phyloP scores from a whole-genome alignment of 2,888 invertebrate species.

The Drosophila dives region DNA sequence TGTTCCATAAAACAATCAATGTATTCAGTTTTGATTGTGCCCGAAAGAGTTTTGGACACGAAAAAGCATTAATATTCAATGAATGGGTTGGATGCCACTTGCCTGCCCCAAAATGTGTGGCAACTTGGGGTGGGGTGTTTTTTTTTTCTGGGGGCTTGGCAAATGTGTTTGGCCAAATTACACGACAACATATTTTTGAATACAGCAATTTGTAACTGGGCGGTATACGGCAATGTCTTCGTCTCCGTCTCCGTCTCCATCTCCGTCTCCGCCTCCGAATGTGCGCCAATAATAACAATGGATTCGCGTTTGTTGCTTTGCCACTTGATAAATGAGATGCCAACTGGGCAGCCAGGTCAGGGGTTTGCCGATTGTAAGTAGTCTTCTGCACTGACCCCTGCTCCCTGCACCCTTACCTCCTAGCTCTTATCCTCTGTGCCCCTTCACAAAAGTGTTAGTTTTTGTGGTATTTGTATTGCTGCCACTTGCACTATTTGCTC shows the following conservation, averaged over 20 bases:
- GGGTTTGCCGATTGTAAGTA: background rate
- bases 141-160: slow-evolving; percentile 31
- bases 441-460: slow-evolving; percentile 59
- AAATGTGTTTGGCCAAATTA: slow-evolving; percentile 61
- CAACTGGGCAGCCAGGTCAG: slow-evolving; percentile 28
- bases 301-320: slow-evolving; percentile 65
- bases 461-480: slow-evolving; percentile 45
- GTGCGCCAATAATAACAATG: slow-evolving; percentile 70
- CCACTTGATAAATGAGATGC: slow-evolving; percentile 73
- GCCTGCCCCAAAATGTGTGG: background rate
- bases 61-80: slow-evolving; percentile 42
- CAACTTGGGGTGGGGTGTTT: background rate
- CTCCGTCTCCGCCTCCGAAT: background rate
- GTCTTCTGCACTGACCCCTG: slow-evolving; percentile 12
- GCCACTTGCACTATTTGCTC: slow-evolving; percentile 20
- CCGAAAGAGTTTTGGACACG: slow-evolving; percentile 49
- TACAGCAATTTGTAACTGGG: slow-evolving; percentile 69
- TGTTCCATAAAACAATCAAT: slow-evolving; percentile 47
- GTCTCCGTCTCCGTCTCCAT: background rate
- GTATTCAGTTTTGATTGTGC: slow-evolving; percentile 18
- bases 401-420: slow-evolving; percentile 4
- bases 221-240: slow-evolving; percentile 5
- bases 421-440: background rate
- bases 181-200: slow-evolving; percentile 61
- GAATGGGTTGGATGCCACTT: slow-evolving; percentile 15